A percentile compares a stretch with the other conserved stretches of the same genome.
These are phyloP conservation scores for Pandion haliaetus DNA, from an alignment of 2,113 vertebrate species.

Conservation along the genomic window DNA sequence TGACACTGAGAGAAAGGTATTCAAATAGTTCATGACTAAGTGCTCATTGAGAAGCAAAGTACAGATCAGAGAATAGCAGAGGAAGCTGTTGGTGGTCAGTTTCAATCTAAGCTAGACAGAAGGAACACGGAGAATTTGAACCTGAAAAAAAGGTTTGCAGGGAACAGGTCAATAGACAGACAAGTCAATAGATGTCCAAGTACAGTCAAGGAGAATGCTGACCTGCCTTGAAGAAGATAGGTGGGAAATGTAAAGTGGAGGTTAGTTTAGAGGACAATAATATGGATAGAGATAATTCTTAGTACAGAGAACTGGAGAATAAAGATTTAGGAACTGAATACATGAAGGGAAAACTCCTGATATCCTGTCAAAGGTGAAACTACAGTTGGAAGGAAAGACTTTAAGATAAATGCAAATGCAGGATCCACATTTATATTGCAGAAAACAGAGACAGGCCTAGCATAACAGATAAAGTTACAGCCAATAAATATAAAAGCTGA, in stretches of 20 bases:
- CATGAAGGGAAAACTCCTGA: not conserved
- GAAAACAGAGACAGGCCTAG: not conserved
- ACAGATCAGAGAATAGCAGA: not conserved
- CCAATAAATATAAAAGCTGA: not conserved
- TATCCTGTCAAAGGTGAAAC: not conserved
- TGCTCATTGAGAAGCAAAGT: not conserved
- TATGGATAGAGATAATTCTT: not conserved
- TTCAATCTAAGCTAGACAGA: not conserved
- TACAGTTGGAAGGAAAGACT: not conserved
- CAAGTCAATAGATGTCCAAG: not conserved
- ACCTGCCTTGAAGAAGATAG: not conserved
- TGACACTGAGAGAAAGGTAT: not conserved
- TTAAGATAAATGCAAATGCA: not conserved
- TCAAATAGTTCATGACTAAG: slow-evolving; percentile 24
- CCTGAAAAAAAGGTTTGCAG: not conserved
- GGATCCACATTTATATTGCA: not conserved
- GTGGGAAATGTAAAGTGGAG: not conserved
- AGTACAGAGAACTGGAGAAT: not conserved
- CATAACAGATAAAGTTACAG: not conserved
- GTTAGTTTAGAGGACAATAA: not conserved
- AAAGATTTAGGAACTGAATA: not conserved
- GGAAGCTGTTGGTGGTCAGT: slow-evolving; percentile 22
- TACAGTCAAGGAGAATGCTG: not conserved
- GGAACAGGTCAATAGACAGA: not conserved
- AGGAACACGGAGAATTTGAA: not conserved